phyloP scores from a whole-genome alignment of 2,113 vertebrate genomes.

The Pristiophorus japonicus region DNA sequence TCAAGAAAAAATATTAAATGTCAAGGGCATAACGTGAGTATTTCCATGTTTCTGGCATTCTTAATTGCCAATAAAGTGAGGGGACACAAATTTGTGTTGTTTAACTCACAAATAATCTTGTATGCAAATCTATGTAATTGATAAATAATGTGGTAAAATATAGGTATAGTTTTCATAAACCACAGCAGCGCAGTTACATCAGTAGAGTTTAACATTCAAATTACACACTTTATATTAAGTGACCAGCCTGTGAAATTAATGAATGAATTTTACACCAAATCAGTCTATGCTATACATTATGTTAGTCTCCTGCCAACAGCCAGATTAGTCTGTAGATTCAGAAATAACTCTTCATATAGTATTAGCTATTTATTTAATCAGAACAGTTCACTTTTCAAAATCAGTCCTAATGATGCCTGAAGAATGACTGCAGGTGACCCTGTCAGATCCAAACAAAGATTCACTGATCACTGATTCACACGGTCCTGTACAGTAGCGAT shows the following conservation, averaged over 20 bases:
- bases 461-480: not conserved
- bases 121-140: not conserved
- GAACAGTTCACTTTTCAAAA: slow-evolving; percentile 32
- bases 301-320: not conserved
- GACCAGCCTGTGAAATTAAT: slow-evolving; percentile 16
- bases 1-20: not conserved
- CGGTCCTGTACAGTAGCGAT: not conserved
- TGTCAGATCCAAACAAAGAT: not conserved
- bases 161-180: not conserved
- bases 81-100: not conserved
- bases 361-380: slow-evolving; percentile 8
- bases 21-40: not conserved
- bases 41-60: not conserved
- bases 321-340: not conserved
- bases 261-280: slow-evolving; percentile 13
- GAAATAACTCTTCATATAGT: slow-evolving; percentile 2
- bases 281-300: not conserved
- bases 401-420: slow-evolving; percentile 3
- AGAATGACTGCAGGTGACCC: not conserved
- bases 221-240: not conserved
- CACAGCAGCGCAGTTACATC: not conserved
- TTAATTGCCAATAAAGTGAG: not conserved
- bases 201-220: not conserved
- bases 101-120: not conserved
- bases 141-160: not conserved